These are phyloP conservation scores for Nephrotoma appendiculata DNA, from an alignment of 2,888 invertebrate species.

Conservation along the genomic window DNA sequence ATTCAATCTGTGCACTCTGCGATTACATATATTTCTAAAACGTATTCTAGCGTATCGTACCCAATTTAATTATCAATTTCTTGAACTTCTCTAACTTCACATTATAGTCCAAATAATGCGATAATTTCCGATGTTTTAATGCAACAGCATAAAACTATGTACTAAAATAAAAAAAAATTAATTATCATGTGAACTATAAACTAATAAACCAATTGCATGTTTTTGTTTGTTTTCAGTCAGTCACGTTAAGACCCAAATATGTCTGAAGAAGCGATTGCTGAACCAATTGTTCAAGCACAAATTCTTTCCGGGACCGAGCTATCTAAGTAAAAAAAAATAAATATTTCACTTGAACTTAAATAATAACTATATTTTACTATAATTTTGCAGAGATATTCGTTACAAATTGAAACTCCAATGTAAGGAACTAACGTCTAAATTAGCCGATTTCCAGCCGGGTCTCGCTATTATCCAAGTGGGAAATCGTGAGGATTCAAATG, in stretches of 20 bases:
- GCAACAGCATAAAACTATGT: no score
- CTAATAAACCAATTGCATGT: no score
- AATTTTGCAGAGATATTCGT: slow-evolving; percentile 49
- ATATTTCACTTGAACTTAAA: background rate
- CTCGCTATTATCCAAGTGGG: slow-evolving; percentile 95
- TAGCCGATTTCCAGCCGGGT: slow-evolving; percentile 53
- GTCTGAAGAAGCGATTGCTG: background rate
- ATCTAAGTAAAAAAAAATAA: slow-evolving; percentile 39
- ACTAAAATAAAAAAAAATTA: no score
- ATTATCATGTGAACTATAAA: no score
- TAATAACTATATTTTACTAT: slow-evolving; percentile 7
- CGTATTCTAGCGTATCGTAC: no score
- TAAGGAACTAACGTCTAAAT: slow-evolving; percentile 35
- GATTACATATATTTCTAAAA: no score
- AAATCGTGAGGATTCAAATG: slow-evolving; percentile 91
- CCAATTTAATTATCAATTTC: no score
- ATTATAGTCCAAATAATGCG: no score
- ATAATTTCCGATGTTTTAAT: no score
- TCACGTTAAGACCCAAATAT: background rate
- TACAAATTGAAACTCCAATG: slow-evolving; percentile 54
- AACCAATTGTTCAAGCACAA: slow-evolving; percentile 24
- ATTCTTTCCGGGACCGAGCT: slow-evolving; percentile 51
- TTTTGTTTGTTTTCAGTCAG: background rate
- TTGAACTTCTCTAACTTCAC: no score
- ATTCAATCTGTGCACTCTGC: no score